Evolutionary conservation across 2,888 invertebrate genomes (phyloP), one percentile per base, ranked within the genome.

Genomic region (Bibio marci): DNA sequence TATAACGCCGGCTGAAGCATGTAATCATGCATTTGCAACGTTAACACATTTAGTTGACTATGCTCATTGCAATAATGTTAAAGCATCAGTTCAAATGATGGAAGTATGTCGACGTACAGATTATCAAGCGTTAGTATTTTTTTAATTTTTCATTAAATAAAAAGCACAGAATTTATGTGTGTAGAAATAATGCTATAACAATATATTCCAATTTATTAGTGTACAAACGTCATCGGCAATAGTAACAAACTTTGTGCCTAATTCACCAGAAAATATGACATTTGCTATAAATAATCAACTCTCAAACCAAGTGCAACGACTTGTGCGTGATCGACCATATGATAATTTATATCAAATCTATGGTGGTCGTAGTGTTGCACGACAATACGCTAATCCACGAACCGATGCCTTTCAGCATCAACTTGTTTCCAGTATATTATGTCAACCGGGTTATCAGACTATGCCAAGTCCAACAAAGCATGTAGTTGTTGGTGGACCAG

Each of bases 21-120:
- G 95, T 49, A 88, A 88, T 62, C 95, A 95, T 65, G 82, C 88
- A 30, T 95, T 95, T 62, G 91, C 94, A 32, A 82, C 86, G 28
- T 67, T 95, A 46, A 83, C 87, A 1, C 94, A 95, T 60, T 69
- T 95, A 40, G 82, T 91, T 5, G 94, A 95, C 62, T 95, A 92
- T 64, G 90, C 91, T 12, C 92, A 94, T 58, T 92, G 92, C 60
- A 87, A 88, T 65, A 92, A 91, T 63, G 92, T 94, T 18, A 94
- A 95, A 63, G 88, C 92, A 17, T 90, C 90, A 53, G 90, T 94
- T 14, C 90, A 92, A 60, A 92, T 94, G 83, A 95, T 95, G 94
- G 94, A 95, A 67, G 72, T 76, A 28, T 75, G 75, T 51, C 63
- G 72, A 8, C 63, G 73, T 42, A 65, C 62, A 40, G 62, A 64